A percentile compares a stretch with the other conserved stretches of the same genome.
Evolutionary conservation across 64 coral and sea anemone genomes (phyloP).

Genomic region (Anthopleura sola): DNA sequence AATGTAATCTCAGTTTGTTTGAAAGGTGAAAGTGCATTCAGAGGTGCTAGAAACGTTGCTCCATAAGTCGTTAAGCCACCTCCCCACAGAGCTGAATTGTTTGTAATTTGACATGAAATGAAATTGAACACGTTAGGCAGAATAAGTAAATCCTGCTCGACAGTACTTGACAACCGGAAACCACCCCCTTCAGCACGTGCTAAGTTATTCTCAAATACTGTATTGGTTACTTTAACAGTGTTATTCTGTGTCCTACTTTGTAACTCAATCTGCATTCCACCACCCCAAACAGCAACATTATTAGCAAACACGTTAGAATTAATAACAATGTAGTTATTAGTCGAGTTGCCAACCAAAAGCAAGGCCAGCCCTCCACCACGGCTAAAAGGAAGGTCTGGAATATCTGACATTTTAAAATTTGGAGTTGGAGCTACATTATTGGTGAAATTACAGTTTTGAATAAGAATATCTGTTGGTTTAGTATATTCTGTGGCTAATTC

Average conservation of each 20-base stretch:
- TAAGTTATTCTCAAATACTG: slow-evolving; percentile 44
- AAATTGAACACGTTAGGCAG: slow-evolving; percentile 21
- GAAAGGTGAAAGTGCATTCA: neutral
- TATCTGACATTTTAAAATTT: slow-evolving; percentile 28
- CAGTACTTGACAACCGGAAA: neutral
- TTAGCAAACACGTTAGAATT: slow-evolving; percentile 49
- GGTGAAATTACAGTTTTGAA: slow-evolving; percentile 44
- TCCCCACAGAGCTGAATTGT: slow-evolving; percentile 52
- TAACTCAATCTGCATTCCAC: slow-evolving; percentile 60
- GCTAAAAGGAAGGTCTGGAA: slow-evolving; percentile 74
- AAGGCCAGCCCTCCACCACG: slow-evolving; percentile 88
- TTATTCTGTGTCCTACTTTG: slow-evolving; percentile 37
- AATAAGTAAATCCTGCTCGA: neutral
- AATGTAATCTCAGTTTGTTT: neutral
- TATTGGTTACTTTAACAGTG: slow-evolving; percentile 28
- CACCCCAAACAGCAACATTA: slow-evolving; percentile 72
- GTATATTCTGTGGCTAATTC: neutral
- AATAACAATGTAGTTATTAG: slow-evolving; percentile 49
- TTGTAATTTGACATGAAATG: slow-evolving; percentile 19
- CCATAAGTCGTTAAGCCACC: slow-evolving; percentile 68
- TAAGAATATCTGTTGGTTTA: neutral
- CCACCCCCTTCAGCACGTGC: slow-evolving; percentile 58
- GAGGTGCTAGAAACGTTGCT: slow-evolving; percentile 15
- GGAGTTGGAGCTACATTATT: slow-evolving; percentile 55
- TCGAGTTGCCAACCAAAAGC: slow-evolving; percentile 56